phyloP scores from a whole-genome alignment of 2,797 vertebrate genomes.

The Mormyrops boulengeri region DNA sequence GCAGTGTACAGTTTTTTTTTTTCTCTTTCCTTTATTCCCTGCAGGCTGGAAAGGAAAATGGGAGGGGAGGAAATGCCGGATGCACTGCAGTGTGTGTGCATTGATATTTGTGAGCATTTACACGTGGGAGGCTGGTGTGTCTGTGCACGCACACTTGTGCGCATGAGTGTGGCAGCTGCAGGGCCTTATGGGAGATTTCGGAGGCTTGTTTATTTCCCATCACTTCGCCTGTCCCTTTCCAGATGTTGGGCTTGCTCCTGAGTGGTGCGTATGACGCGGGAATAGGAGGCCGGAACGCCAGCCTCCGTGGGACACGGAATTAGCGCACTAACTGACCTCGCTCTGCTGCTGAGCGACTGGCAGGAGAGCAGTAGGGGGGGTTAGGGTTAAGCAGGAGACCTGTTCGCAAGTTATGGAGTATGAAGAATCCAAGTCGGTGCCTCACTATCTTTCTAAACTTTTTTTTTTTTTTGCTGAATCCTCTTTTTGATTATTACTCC shows the following conservation, averaged over 20 bases:
- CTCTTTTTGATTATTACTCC: background rate
- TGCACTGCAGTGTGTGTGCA: background rate
- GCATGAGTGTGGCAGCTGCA: constrained; percentile 30
- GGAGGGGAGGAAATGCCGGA: constrained; percentile 25
- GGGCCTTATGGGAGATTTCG: constrained; percentile 61
- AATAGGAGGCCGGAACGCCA: constrained; percentile 26
- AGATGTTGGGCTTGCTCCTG: constrained; percentile 51
- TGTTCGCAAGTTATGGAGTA: background rate
- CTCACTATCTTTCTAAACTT: background rate
- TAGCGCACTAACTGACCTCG: background rate
- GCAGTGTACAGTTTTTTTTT: constrained; percentile 40
- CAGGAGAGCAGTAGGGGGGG: background rate
- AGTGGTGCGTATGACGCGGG: background rate
- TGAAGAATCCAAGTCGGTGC: background rate
- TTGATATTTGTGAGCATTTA: background rate
- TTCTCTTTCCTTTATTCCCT: constrained; percentile 37
- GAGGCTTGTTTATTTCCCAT: constrained; percentile 50
- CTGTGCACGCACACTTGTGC: constrained; percentile 29
- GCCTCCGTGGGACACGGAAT: background rate
- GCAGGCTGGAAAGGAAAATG: constrained; percentile 37
- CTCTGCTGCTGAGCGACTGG: background rate
- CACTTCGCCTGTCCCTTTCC: constrained; percentile 43
- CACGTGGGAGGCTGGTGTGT: constrained; percentile 10
- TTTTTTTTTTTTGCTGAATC: background rate
- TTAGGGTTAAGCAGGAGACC: background rate